Conservation (phyloP, 2,113 vertebrate species). For the Colinus virginianus region DNA sequence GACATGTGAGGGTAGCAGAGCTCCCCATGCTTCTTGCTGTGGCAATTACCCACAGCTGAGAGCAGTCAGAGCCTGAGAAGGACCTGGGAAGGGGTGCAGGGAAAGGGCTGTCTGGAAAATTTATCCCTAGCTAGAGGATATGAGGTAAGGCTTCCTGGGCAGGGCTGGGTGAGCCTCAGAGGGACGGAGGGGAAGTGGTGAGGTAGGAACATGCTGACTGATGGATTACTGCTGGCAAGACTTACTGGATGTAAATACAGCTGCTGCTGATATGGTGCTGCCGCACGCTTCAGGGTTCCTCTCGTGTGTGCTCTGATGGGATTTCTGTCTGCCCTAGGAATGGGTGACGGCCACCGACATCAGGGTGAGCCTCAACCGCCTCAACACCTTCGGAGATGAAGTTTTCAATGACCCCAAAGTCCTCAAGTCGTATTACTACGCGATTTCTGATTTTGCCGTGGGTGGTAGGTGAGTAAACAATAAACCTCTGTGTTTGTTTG, state of each 20-base stretch:
- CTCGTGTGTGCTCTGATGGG: background rate
- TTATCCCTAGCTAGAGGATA: background rate
- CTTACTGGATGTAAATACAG: background rate
- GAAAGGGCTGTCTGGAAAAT: background rate
- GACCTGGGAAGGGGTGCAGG: background rate
- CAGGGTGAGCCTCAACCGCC: slow-evolving; percentile 92
- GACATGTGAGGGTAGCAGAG: accelerated
- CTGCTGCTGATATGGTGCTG: background rate
- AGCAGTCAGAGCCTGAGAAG: background rate
- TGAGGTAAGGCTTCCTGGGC: background rate
- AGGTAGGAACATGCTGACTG: background rate
- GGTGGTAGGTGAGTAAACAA: slow-evolving; percentile 90
- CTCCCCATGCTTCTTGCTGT: background rate
- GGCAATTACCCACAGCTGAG: background rate
- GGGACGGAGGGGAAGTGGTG: background rate
- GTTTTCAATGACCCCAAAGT: slow-evolving; percentile 98
- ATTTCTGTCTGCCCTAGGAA: slow-evolving; percentile 81
- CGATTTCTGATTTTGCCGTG: slow-evolving; percentile 98
- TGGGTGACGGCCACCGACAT: slow-evolving; percentile 99
- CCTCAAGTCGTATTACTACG: slow-evolving; percentile 98
- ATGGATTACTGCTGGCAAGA: background rate
- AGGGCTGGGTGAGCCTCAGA: accelerated
- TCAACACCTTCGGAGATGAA: slow-evolving; percentile 98
- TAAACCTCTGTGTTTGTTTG: background rate
- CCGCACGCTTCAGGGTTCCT: background rate